A percentile compares a stretch with the other conserved stretches of the same genome.
Evolutionary conservation across 2,888 invertebrate species (phyloP).

Genomic region (Geotrupes spiniger): DNA sequence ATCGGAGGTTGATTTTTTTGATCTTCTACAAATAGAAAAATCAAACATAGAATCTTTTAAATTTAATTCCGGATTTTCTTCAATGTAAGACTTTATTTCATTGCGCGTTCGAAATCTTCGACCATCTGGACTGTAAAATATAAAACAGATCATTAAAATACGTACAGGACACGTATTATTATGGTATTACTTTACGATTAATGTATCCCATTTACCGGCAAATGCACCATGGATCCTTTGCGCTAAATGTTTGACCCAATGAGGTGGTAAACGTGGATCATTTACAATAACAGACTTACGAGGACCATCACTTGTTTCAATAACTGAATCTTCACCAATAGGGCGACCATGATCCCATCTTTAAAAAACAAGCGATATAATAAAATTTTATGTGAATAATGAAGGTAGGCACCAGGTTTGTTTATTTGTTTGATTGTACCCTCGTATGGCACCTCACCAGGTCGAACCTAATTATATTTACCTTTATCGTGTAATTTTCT

Average conservation of each 20-base stretch:
- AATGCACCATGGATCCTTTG: conserved; percentile 65
- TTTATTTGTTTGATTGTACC: too few relatives aligned
- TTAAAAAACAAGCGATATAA: too few relatives aligned
- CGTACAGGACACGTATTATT: background rate
- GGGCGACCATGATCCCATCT: conserved; percentile 71
- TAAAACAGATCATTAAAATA: conserved; percentile 12
- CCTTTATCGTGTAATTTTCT: too few relatives aligned
- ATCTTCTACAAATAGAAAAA: conserved; percentile 57
- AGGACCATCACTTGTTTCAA: conserved; percentile 48
- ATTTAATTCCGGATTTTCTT: conserved; percentile 46
- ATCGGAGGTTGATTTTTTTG: conserved; percentile 27
- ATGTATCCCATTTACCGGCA: conserved; percentile 80
- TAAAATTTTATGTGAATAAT: background rate
- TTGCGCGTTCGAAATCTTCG: conserved; percentile 60
- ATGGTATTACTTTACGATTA: conserved; percentile 60
- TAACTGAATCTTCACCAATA: conserved; percentile 55
- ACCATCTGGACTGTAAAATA: conserved; percentile 53
- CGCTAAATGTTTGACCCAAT: conserved; percentile 78
- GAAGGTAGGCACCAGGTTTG: background rate
- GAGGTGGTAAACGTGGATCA: conserved; percentile 70
- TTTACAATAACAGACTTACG: conserved; percentile 61
- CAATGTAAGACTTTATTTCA: conserved; percentile 55
- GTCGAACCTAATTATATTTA: too few relatives aligned
- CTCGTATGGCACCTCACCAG: too few relatives aligned
- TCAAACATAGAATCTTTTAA: conserved; percentile 58